These are phyloP conservation scores for Palythoa grandis DNA, from an alignment of 92 coral and sea anemone species.

Conservation along the genomic window DNA sequence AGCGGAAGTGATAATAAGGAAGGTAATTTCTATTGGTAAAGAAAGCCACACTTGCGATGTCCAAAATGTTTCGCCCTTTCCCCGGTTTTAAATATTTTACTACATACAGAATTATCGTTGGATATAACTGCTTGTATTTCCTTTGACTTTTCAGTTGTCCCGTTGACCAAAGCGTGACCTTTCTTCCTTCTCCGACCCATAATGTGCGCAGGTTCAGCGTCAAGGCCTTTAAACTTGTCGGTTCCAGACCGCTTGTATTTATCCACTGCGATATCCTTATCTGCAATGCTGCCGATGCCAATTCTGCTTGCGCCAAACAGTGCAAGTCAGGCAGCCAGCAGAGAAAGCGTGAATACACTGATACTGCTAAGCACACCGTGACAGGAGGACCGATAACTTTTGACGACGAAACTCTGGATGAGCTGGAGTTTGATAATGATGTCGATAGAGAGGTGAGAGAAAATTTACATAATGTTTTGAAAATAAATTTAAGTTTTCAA, in stretches of 20 bases:
- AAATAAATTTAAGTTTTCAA: no score
- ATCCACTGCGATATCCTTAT: slow-evolving; percentile 54
- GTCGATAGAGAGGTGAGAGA: no score
- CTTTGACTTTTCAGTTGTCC: slow-evolving; percentile 32
- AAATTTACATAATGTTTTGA: no score
- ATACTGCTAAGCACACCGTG: slow-evolving; percentile 22
- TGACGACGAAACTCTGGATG: not conserved
- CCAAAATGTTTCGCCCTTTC: no score
- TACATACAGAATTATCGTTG: no score
- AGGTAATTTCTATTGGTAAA: no score
- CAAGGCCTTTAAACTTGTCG: slow-evolving; percentile 61
- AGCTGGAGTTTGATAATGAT: no score
- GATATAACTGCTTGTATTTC: no score
- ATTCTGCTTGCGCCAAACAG: slow-evolving; percentile 40
- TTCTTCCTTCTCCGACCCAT: slow-evolving; percentile 24
- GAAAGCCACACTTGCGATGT: no score
- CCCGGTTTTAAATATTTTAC: no score
- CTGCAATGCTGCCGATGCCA: slow-evolving; percentile 40
- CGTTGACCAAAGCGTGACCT: slow-evolving; percentile 36
- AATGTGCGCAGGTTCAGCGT: slow-evolving; percentile 52
- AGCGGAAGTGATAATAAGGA: no score
- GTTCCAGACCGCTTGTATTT: slow-evolving; percentile 47
- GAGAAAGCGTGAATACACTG: slow-evolving; percentile 34
- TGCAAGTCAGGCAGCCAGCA: slow-evolving; percentile 53
- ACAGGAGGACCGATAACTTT: slow-evolving; percentile 11